phyloP scores from a whole-genome alignment of 2,888 invertebrate species.

The Lasioglossum villosulum region DNA sequence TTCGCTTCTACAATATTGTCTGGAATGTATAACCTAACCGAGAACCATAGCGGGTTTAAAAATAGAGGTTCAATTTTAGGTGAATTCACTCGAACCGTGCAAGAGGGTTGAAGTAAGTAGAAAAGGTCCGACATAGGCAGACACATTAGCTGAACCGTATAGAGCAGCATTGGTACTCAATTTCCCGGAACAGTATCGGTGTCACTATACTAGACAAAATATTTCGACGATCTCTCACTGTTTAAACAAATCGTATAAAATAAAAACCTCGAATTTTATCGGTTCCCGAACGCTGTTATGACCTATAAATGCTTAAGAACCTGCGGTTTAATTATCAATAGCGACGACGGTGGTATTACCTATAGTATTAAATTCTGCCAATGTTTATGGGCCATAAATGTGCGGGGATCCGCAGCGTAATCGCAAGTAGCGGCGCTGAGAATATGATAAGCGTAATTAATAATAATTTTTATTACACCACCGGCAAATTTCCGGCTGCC shows the following conservation, averaged over 20 bases:
- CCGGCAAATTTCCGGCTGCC: neutral
- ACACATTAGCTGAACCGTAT: neutral
- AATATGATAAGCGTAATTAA: neutral
- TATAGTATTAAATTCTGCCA: neutral
- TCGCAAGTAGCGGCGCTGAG: neutral
- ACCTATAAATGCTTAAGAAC: neutral
- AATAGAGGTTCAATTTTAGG: neutral
- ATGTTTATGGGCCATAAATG: neutral
- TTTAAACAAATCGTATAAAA: neutral
- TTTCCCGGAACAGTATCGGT: neutral
- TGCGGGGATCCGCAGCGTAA: neutral
- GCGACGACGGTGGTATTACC: neutral
- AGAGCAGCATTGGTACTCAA: neutral
- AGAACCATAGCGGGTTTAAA: neutral
- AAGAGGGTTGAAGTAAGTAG: constrained; percentile 7
- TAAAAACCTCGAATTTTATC: neutral
- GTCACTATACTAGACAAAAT: neutral
- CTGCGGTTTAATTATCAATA: neutral
- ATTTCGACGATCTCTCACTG: neutral
- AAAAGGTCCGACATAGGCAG: neutral
- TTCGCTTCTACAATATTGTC: neutral
- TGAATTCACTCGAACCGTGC: neutral
- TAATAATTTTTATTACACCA: neutral
- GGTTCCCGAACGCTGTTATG: neutral
- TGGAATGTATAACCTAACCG: neutral